A percentile compares a stretch with the other conserved stretches of the same genome.
Evolutionary conservation across 2,888 invertebrate species (phyloP).

Genomic region (Meliscaeva auricollis): DNA sequence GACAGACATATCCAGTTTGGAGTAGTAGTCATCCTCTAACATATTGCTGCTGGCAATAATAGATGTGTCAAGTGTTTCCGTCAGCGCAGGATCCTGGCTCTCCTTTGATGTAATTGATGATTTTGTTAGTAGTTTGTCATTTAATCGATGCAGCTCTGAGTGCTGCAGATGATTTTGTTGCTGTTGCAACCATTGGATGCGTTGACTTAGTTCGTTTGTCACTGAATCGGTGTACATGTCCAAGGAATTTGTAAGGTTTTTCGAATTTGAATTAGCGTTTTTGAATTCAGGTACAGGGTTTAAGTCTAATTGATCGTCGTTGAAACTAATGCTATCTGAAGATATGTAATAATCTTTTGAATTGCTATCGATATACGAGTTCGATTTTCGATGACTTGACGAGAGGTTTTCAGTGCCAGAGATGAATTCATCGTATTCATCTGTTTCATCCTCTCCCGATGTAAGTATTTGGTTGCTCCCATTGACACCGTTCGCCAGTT

Average conservation of each 20-base stretch:
- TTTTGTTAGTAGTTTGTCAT: conserved; percentile 39
- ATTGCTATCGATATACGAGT: conserved; percentile 78
- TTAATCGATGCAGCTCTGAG: conserved; percentile 40
- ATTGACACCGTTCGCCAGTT: conserved; percentile 85
- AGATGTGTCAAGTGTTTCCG: conserved; percentile 41
- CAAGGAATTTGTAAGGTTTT: conserved; percentile 58
- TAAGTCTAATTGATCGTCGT: conserved; percentile 78
- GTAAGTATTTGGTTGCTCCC: conserved; percentile 73
- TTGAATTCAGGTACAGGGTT: conserved; percentile 78
- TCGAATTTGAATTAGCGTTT: conserved; percentile 60
- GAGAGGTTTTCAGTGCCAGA: conserved; percentile 44
- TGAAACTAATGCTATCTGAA: conserved; percentile 81
- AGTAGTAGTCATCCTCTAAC: conserved; percentile 80
- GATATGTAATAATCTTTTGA: conserved; percentile 83
- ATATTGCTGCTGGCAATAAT: conserved; percentile 74
- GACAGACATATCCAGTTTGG: conserved; percentile 83
- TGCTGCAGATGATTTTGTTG: conserved; percentile 46
- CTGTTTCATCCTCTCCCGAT: conserved; percentile 72
- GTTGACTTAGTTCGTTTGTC: conserved; percentile 52
- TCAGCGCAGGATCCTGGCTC: conserved; percentile 17
- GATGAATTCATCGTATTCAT: conserved; percentile 75
- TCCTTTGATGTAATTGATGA: conserved; percentile 21
- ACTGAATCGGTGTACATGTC: conserved; percentile 55
- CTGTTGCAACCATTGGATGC: conserved; percentile 52
- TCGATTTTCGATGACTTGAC: conserved; percentile 58